Evolutionary conservation across 2,113 vertebrate species (phyloP), one percentile per base, ranked within the genome.

Genomic region (Rhynchopsitta pachyrhyncha): DNA sequence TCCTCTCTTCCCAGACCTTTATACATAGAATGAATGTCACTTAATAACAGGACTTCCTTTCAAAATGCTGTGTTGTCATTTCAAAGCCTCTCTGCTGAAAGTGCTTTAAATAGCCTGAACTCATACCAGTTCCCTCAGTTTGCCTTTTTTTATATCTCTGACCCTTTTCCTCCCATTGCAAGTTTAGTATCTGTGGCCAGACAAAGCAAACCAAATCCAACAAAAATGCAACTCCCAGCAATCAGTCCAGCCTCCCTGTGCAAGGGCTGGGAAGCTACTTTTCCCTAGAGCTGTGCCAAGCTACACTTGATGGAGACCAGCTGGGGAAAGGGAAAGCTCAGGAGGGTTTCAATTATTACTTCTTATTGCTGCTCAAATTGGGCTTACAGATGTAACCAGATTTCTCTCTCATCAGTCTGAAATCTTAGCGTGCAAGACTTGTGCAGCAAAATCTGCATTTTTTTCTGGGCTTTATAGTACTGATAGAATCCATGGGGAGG

Each of bases 31-130:
- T 69, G 46, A 41, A 23, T 11, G 52, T 86, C 8, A 3, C 69
- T 68, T 73, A 82, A 74, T 67, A 94, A 82, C 84, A 53, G 35
- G 23, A 49, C 47, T 93, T 95, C 74, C 63, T 91, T 93, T 94
- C 66, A 73, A 57, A 67, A 79, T 57, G 47, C 35, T 79, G 47
- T 84, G 90, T 84, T 82, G 69, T 88, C 2, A 75, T 89, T 73
- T 85, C 67, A 92, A 95, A 92, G 19, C 19, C 17, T 73, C 17
- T 49, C 12, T 59, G 28, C 24, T 37, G 68, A 10, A 84, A 87
- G 37, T 60, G 85, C 81, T 91, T 86, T 68, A 84, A 89, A 95
- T 33, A 79, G 62, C 25, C 39, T 44, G n/a, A 84, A 74, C 5
- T 31, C 44, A 52, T 18, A 46, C 16, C 2, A 3, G 8, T 9